Evolutionary conservation across 2,888 invertebrate species (phyloP), one percentile per base, ranked within the genome.

Genomic region (Drosophila diplacantha): DNA sequence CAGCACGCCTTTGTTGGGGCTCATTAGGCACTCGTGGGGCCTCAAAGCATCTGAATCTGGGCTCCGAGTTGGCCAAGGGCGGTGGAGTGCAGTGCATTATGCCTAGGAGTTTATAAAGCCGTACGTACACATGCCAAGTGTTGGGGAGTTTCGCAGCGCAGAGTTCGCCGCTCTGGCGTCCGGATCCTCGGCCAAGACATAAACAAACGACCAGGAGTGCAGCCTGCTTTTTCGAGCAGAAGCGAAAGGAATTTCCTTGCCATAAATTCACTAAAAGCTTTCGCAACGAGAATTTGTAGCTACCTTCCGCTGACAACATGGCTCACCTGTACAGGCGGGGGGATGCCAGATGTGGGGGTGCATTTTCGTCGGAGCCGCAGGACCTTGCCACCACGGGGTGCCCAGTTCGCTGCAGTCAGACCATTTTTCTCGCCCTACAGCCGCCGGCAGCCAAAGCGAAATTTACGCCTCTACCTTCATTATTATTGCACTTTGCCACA

Each of bases 271-370:
- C 81, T 84, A 84, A 81, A 81, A 81, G 80, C 80, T 81, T 81
- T 81, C 59, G 65, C 80, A 71, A 83, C 83, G 75, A 81, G 83
- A 84, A 81, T 81, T 81, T 81, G 80, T 84, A 77, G 83, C 80
- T 81, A 56, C 81, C 84, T 84, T 81, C 80, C 80, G 80, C 81
- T 84, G 80, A 84, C 84, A 83, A 81, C 84, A 65, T 74, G 84
- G 75, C 84, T 84, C 84, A 82, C 84, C 81, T 72, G 70, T 56
- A 24, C 52, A 24, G 64, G 39, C 22, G 29, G 52, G 46, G 57
- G 70, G 26, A 16, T 43, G 26, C 43, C 43, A 43, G 12, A 16
- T 20, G 44, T 2, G 50, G 47, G 29, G 26, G 8, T 14, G 44
- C 44, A 29, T 14, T 29, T 29, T 18, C 20, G 44, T 44, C 14